Percentiles rank a stretch among this genome's conserved stretches.
These are phyloP conservation scores for Phrynocephalus forsythii DNA, from an alignment of 2,797 vertebrate species.

Conservation along the genomic window DNA sequence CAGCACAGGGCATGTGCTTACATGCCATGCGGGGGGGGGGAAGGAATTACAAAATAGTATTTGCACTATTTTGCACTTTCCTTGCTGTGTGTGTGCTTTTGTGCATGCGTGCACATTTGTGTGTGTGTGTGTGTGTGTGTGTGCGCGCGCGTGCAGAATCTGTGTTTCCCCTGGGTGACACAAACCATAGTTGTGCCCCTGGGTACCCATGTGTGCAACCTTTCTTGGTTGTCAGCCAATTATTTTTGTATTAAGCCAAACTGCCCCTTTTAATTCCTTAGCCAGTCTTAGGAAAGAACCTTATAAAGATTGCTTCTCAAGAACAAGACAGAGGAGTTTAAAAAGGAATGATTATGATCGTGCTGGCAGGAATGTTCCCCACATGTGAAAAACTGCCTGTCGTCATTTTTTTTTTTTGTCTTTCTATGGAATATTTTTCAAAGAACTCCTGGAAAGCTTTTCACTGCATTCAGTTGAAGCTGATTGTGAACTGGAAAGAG, in stretches of 20 bases:
- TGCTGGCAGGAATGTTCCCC: background rate
- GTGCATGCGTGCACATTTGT: too few species aligned
- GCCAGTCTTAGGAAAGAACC: background rate
- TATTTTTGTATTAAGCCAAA: background rate
- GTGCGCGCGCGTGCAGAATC: too few species aligned
- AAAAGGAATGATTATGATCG: background rate
- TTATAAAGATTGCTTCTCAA: background rate
- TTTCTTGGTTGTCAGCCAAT: too few species aligned
- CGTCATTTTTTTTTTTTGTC: background rate
- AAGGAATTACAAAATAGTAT: too few species aligned
- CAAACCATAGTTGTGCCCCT: too few species aligned
- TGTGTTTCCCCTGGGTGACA: too few species aligned
- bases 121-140: too few species aligned
- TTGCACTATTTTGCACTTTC: too few species aligned
- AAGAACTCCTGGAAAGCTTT: background rate
- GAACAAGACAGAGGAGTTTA: constrained; percentile 2
- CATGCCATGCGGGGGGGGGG: too few species aligned
- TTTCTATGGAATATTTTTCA: background rate
- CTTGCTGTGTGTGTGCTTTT: too few species aligned
- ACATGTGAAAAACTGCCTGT: background rate
- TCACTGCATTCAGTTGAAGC: constrained; percentile 51
- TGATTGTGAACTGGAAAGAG: constrained; percentile 54
- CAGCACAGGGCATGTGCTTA: too few species aligned
- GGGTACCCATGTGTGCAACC: too few species aligned
- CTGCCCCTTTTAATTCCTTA: background rate